Conservation (phyloP, 2,113 vertebrate species). For the Grus americana region DNA sequence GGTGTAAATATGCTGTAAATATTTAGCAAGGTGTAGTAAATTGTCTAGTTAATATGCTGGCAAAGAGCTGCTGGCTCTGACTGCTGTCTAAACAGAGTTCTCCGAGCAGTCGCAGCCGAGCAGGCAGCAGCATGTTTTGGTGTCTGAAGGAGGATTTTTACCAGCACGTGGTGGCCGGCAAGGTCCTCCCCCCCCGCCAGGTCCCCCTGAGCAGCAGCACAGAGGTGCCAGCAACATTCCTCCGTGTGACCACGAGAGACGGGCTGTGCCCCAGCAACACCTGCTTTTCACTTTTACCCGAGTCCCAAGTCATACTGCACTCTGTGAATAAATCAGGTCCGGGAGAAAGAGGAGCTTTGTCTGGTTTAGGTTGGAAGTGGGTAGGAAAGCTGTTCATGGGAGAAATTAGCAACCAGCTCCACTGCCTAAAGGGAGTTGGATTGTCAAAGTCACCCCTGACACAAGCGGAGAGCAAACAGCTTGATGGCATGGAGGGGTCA, state of each 20-base stretch:
- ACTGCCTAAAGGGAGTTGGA: background rate
- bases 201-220: background rate
- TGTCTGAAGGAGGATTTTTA: background rate
- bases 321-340: background rate
- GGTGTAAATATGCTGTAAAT: background rate
- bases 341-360: background rate
- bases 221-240: background rate
- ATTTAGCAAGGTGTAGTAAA: background rate
- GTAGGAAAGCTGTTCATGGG: background rate
- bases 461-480: background rate
- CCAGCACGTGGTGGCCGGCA: background rate
- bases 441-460: background rate
- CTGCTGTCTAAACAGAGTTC: background rate
- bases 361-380: background rate
- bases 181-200: background rate
- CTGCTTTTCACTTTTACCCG: background rate
- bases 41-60: background rate
- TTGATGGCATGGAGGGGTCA: background rate
- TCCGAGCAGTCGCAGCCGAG: rapidly evolving
- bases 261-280: background rate
- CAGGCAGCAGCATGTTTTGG: background rate
- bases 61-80: background rate
- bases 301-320: background rate
- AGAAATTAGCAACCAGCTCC: background rate
- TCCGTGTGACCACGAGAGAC: background rate